Percentiles rank a stretch among this genome's conserved stretches.
Evolutionary conservation across 1,140 invertebrate species (phyloP).

Genomic region (Popillia japonica): DNA sequence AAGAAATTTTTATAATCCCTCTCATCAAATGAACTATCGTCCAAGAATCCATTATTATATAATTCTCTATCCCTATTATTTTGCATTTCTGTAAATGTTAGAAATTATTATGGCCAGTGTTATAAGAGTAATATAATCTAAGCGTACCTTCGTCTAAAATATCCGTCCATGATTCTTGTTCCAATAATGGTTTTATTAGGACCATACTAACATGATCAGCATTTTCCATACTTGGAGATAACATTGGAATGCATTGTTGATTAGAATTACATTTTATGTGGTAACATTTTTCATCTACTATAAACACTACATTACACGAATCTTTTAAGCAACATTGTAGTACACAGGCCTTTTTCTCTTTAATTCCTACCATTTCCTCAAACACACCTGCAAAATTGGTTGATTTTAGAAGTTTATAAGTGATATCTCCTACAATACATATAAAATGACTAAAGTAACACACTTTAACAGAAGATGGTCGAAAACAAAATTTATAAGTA

Average conservation of each 20-base stretch:
- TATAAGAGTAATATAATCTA: too few species aligned
- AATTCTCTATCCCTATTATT: conserved; percentile 48
- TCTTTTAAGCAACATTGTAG: conserved; percentile 73
- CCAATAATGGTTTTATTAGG: conserved; percentile 73
- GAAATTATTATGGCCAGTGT: too few species aligned
- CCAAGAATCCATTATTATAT: conserved; percentile 46
- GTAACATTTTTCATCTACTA: conserved; percentile 78
- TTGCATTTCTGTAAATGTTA: conserved; percentile 45
- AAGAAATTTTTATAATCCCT: conserved; percentile 52
- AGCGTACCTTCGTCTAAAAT: conserved; percentile 24
- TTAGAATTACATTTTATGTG: conserved; percentile 76
- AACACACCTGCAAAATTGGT: conserved; percentile 63
- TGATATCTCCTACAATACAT: conserved; percentile 11
- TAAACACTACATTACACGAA: conserved; percentile 81
- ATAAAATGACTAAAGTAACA: too few species aligned
- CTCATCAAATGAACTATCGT: conserved; percentile 47
- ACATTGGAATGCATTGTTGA: conserved; percentile 73
- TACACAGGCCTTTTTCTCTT: conserved; percentile 72
- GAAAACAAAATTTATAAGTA: too few species aligned
- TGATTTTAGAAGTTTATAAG: too few species aligned
- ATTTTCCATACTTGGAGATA: conserved; percentile 64
- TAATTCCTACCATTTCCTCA: conserved; percentile 65
- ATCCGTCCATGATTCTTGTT: conserved; percentile 65
- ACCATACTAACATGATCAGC: conserved; percentile 76
- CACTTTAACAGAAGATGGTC: too few species aligned